phyloP scores from a whole-genome alignment of 2,113 vertebrate species.

The Myodes glareolus region DNA sequence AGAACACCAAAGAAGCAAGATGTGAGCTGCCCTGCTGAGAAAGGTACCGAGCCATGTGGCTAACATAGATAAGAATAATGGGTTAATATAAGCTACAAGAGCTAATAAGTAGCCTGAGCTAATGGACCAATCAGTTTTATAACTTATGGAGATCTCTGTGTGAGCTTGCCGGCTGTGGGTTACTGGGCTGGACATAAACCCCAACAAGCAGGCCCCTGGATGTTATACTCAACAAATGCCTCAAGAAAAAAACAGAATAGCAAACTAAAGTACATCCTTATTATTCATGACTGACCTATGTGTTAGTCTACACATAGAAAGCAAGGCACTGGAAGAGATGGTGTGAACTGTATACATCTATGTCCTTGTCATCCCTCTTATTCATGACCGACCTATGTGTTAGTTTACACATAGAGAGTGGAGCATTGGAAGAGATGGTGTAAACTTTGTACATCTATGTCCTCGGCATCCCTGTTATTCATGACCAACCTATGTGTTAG shows the following conservation, averaged over 20 bases:
- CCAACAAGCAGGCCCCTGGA: too few species aligned
- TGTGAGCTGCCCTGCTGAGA: too few species aligned
- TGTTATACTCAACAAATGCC: conserved; percentile 25
- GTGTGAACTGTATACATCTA: not conserved
- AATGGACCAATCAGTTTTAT: too few species aligned
- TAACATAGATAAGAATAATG: too few species aligned
- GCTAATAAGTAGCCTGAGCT: too few species aligned
- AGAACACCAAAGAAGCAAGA: too few species aligned
- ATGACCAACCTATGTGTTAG: not conserved
- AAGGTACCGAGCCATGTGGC: too few species aligned
- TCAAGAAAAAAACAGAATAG: not conserved
- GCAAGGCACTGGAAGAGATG: not conserved
- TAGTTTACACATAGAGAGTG: not conserved
- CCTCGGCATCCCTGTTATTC: not conserved
- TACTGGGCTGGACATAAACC: too few species aligned
- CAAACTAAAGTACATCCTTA: not conserved
- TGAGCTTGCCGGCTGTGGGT: too few species aligned
- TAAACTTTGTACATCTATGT: not conserved
- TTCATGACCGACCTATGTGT: not conserved
- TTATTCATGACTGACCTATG: not conserved
- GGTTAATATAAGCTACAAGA: too few species aligned
- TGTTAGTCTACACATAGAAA: not conserved
- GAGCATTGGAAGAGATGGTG: conserved; percentile 9
- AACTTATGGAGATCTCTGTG: too few species aligned
- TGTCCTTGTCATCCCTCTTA: not conserved